Evolutionary conservation across 2,113 vertebrate genomes (phyloP).

Genomic region (Microtus ochrogaster): DNA sequence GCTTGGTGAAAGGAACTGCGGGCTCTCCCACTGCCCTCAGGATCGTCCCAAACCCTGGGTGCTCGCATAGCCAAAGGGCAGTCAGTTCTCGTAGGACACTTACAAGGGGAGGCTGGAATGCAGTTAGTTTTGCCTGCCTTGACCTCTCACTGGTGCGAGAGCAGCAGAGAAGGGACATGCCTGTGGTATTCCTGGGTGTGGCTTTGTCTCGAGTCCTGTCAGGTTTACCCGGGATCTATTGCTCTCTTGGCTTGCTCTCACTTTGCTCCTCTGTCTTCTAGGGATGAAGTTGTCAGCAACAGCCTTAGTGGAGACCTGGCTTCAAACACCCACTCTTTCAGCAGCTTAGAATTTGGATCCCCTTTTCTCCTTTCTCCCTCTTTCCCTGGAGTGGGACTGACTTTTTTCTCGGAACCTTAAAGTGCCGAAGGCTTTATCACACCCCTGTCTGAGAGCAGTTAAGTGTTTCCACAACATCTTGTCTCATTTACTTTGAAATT

Average conservation of each 20-base stretch:
- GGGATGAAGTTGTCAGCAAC: background rate
- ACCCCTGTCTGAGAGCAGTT: background rate
- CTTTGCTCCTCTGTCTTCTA: conserved; percentile 23
- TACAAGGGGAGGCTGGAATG: background rate
- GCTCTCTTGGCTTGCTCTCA: background rate
- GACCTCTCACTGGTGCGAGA: background rate
- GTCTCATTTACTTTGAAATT: background rate
- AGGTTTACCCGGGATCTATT: background rate
- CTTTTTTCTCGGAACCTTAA: background rate
- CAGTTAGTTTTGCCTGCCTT: background rate
- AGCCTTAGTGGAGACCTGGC: background rate
- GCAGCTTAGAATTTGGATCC: background rate
- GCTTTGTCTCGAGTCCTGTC: background rate
- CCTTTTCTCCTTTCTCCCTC: background rate
- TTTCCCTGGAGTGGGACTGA: background rate
- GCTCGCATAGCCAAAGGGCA: background rate
- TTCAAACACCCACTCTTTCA: conserved; percentile 8
- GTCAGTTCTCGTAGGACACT: background rate
- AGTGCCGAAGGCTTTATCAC: background rate
- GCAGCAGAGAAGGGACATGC: background rate
- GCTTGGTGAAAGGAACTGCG: background rate
- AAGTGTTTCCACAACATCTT: background rate
- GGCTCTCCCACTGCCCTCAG: background rate
- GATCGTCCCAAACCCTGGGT: background rate
- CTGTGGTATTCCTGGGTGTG: background rate